Base-by-base conservation (phyloP, 2,113 vertebrate genomes). In the Melierax canorus region DNA sequence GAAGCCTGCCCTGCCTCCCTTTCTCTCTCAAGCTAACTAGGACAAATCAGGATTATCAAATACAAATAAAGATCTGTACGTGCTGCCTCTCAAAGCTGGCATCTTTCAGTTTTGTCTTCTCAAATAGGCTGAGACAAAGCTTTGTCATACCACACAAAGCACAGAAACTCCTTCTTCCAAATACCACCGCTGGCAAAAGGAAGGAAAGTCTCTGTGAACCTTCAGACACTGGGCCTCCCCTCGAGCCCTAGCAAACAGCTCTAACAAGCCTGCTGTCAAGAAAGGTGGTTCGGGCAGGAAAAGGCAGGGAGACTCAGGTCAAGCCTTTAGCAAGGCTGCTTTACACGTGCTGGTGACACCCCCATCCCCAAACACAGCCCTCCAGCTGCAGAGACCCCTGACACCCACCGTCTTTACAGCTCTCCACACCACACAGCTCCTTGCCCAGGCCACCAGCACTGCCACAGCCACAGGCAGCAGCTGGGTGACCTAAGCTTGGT, bases 11-110 rank as follows among this genome's bases (percentile, higher is more conserved):
- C 71, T 85, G 43, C 30, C 60, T 94, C 43, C 46, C 22, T 85
- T 85, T 75, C 46, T 90, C 46, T 95, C 87, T 94, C 55, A 76
- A 80, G 88, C 29, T 94, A 96, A 93, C 87, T 96, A 78, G 97
- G 95, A 88, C 95, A 92, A 92, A 90, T 77, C 66, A 92, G 82
- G 76, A 94, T 95, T 95, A 95, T 87, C 82, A 94, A 92, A 81
- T 41, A 92, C 45, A 84, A 56, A 80, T 18, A 76, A 51, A 64
- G 68, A 88, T 80, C 82, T 92, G 15, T 67, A 71, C 38, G 21
- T 59, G 75, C 71, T 46, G 0, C 48, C 46, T 77, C 76, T 90
- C 51, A 91, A 90, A 96, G 73, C n/a, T 11, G 11, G 73, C n/a
- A 69, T 62, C 67, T 92, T 96, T 91, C 84, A 63, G 32, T 81